Evolutionary conservation across 2,113 vertebrate genomes (phyloP), one percentile per base, ranked within the genome.

Genomic region (Aegotheles bennettii): DNA sequence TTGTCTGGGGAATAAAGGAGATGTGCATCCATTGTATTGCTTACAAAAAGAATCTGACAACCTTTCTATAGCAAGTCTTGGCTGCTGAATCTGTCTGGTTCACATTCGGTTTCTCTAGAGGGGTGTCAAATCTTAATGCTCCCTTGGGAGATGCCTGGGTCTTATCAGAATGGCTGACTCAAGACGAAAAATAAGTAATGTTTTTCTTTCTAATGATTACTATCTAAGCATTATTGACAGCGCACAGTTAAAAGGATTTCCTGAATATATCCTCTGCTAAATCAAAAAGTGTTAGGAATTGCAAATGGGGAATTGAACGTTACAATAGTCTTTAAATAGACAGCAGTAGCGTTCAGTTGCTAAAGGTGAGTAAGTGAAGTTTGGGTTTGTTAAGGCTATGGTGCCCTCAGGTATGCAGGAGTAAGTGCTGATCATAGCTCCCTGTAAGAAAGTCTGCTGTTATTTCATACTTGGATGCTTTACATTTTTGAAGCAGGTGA

Each of bases 241-340:
- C 69, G 87, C 92, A 88, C 84, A 93, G 89, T 94, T 96, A 88
- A 87, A 97, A 96, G 93, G 94, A 96, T 96, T 97, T 97, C 97
- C 96, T 97, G 88, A 84, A 89, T 95, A 60, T 91, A 71, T 96
- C 82, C 60, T 90, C 53, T 90, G 53, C 88, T 94, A 88, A 97
- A 67, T 93, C 33, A 82, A 71, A 87, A 90, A 87, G 73, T 33
- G 59, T 86, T 95, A 88, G 53, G 43, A 96, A 92, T 60, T 92
- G 50, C 88, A 91, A 75, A 94, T 83, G 69, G 63, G 45, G 65
- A 87, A 75, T 38, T 47, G 38, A 83, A 57, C 83, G 81, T 91
- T 93, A 40, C 59, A 94, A 25, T 67, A 76, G 54, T 48, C 79
- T 47, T 75, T 47, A 79, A 89, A 63, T 35, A 87, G 43, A 40